Evolutionary conservation across 2,113 vertebrate species (phyloP).

Genomic region (Ptilorrhoa leucosticta): DNA sequence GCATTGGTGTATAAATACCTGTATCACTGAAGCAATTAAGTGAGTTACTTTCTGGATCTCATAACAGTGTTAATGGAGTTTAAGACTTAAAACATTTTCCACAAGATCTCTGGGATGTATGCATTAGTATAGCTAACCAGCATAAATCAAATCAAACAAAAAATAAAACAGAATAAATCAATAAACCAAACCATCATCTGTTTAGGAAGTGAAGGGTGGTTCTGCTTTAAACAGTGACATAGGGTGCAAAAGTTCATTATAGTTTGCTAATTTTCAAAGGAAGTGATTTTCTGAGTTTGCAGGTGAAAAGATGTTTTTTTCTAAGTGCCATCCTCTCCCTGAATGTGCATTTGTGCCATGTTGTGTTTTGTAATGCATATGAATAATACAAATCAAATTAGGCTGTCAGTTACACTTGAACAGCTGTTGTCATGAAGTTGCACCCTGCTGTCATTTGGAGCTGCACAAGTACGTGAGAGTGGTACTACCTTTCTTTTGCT

Average conservation of each 20-base stretch:
- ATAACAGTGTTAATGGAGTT: neutral
- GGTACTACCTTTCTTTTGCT: neutral
- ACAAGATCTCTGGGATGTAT: neutral
- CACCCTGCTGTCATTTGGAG: neutral
- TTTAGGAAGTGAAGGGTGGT: neutral
- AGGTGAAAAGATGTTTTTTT: neutral
- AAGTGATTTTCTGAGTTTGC: neutral
- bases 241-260: neutral
- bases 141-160: neutral
- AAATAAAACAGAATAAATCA: neutral
- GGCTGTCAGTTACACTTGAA: neutral
- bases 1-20: neutral
- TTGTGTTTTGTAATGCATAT: neutral
- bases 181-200: neutral
- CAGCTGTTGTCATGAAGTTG: neutral
- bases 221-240: neutral
- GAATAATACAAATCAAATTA: conserved; percentile 1
- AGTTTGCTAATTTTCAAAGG: neutral
- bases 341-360: neutral
- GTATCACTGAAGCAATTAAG: neutral
- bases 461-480: neutral
- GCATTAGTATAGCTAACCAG: neutral
- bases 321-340: neutral
- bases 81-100: neutral
- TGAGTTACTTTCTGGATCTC: neutral